Conservation (phyloP, 2,888 invertebrate species). For the Eledone cirrhosa region DNA sequence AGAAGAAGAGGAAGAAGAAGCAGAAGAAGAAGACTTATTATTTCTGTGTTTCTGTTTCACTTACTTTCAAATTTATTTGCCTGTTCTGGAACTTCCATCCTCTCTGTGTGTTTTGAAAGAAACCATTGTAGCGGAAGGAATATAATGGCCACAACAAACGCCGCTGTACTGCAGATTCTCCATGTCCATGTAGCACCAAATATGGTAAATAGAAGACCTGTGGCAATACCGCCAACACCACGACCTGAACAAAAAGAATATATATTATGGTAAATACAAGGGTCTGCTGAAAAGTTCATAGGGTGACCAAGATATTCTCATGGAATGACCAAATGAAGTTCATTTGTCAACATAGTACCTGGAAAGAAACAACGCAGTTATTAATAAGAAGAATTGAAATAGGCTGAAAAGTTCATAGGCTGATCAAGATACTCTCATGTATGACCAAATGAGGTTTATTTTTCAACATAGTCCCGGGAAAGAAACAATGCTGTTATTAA, state of each 20-base stretch:
- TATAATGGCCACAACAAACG: constrained; percentile 42
- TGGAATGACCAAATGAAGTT: no score
- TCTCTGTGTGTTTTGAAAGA: neutral
- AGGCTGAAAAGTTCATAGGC: no score
- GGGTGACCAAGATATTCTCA: no score
- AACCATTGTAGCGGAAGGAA: constrained; percentile 34
- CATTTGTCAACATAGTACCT: no score
- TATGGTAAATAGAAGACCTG: constrained; percentile 53
- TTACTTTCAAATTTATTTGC: constrained; percentile 27
- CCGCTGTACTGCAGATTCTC: constrained; percentile 47
- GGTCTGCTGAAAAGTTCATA: no score
- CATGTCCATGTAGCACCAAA: constrained; percentile 54
- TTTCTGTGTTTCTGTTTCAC: neutral
- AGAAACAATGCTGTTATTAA: no score
- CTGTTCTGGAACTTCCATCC: constrained; percentile 24
- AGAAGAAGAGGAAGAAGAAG: neutral
- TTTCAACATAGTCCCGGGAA: no score
- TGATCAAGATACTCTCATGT: no score
- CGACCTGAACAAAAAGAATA: constrained; percentile 50
- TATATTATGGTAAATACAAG: no score
- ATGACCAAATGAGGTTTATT: no score
- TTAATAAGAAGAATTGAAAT: no score
- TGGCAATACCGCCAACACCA: constrained; percentile 57
- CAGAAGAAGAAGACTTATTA: neutral
- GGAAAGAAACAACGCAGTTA: no score